Conservation (phyloP, 35 echinoderm and acorn worm species). For the Eucidaris tribuloides region DNA sequence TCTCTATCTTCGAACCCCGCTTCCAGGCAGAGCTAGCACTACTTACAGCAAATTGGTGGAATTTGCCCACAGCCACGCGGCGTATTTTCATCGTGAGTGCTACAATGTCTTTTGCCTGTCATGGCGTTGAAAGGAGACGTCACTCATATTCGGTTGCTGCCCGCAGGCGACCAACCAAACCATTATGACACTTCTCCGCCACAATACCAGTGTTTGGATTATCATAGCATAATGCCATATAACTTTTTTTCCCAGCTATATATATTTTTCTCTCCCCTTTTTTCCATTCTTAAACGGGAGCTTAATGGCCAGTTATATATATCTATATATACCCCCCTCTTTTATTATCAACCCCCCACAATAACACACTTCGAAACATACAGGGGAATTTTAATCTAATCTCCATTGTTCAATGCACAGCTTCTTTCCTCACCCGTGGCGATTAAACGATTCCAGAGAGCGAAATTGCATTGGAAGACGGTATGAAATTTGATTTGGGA, state of each 20-base stretch:
- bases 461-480: conserved; percentile 17
- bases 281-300: neutral
- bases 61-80: too few species aligned
- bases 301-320: too few species aligned
- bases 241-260: conserved; percentile 7
- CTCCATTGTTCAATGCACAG: neutral
- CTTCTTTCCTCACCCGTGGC: conserved; percentile 20
- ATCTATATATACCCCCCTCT: neutral
- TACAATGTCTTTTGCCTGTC: too few species aligned
- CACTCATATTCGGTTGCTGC: conserved; percentile 18
- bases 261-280: conserved; percentile 8
- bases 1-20: too few species aligned
- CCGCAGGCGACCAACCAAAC: neutral
- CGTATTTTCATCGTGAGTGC: too few species aligned
- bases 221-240: conserved; percentile 1
- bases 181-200: neutral
- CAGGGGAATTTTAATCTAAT: conserved; percentile 6
- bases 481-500: conserved; percentile 32
- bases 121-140: too few species aligned
- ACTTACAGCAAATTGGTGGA: too few species aligned
- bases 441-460: neutral
- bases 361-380: neutral
- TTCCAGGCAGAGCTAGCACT: too few species aligned
- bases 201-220: conserved; percentile 19
- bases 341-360: neutral